phyloP scores from a whole-genome alignment of 1,140 invertebrate genomes.

The Microplitis mediator region DNA sequence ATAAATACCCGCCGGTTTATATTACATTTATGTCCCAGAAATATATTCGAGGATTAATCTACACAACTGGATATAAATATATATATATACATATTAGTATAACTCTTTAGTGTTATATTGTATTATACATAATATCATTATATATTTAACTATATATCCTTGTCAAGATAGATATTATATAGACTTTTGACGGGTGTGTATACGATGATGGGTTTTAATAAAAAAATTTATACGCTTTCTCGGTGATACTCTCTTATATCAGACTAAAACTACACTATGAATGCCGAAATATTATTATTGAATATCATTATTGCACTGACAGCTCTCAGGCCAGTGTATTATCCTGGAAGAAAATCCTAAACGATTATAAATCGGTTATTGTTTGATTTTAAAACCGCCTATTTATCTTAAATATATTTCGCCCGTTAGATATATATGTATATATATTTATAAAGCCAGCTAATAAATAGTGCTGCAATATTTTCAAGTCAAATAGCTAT shows the following conservation, averaged over 20 bases:
- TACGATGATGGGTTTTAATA: background rate
- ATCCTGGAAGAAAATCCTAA: background rate
- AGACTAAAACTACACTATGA: background rate
- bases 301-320: constrained; percentile 23
- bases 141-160: constrained; percentile 13
- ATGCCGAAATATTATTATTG: constrained; percentile 13
- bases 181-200: background rate
- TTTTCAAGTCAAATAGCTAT: no score
- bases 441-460: no score
- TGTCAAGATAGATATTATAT: constrained; percentile 1
- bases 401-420: background rate
- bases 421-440: no score
- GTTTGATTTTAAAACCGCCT: background rate
- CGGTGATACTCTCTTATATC: background rate
- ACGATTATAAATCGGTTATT: constrained; percentile 7
- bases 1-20: background rate
- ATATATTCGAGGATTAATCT: background rate
- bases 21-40: constrained; percentile 12
- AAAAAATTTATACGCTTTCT: constrained; percentile 5
- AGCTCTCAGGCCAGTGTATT: background rate
- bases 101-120: background rate
- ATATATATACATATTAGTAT: background rate
- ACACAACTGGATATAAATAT: background rate
- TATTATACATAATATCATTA: background rate
- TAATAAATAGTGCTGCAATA: no score